phyloP scores from a whole-genome alignment of 1,140 invertebrate species.

The Apocrypta bakeri region DNA sequence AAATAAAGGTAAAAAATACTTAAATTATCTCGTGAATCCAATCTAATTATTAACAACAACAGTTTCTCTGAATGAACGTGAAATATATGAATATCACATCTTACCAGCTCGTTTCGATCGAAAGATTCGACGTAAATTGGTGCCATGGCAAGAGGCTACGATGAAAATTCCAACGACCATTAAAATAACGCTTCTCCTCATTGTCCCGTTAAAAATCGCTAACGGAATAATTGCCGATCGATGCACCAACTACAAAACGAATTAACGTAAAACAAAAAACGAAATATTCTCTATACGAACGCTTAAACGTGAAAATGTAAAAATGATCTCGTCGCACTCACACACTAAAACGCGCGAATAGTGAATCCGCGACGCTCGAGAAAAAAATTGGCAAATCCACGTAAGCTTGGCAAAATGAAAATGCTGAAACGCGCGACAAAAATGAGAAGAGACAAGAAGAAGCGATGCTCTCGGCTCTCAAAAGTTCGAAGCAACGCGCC shows the following conservation, averaged over 20 bases:
- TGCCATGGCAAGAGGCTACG: conserved; percentile 46
- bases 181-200: conserved; percentile 43
- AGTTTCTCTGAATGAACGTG: too few species aligned
- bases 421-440: neutral
- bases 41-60: neutral
- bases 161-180: conserved; percentile 49
- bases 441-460: neutral
- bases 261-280: too few species aligned
- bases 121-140: conserved; percentile 43
- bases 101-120: conserved; percentile 57
- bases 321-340: too few species aligned
- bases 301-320: too few species aligned
- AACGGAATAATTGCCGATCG: neutral
- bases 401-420: conserved; percentile 13
- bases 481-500: conserved; percentile 39
- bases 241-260: neutral
- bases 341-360: too few species aligned
- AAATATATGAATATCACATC: conserved; percentile 1
- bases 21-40: too few species aligned
- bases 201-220: conserved; percentile 30
- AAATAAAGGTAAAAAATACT: too few species aligned
- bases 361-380: too few species aligned
- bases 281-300: too few species aligned
- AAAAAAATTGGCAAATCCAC: too few species aligned
- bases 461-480: neutral